Base-by-base conservation (phyloP, 2,888 invertebrate genomes). In the Pristionchus exspectatus region DNA sequence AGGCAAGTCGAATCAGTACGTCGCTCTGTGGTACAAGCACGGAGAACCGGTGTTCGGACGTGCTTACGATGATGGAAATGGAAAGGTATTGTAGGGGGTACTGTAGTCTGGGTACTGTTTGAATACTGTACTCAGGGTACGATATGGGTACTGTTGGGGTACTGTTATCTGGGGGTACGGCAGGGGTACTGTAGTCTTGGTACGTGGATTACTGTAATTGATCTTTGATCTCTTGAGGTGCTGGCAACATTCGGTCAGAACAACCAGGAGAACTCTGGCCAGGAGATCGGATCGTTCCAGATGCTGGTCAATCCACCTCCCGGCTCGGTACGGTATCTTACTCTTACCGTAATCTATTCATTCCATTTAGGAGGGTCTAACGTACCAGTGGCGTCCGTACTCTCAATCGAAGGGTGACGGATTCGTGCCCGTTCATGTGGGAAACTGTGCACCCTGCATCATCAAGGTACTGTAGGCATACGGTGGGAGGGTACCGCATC, bases 21-120 rank as follows among this genome's bases (percentile, higher is more conserved):
- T 93, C 69, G 93, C 93, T 10, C 91, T 93, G 30, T 93, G 93
- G 93, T 93, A 93, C 91, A 93, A 93, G 85, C 93, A 93, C 90
- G 93, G 93, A 72, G 91, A 93, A 30, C 93, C 93, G 24, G 92
- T 93, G 44, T 93, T 93, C 87, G 93, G 93, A 14, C 89, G 93
- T 44, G 92, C 92, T 33, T 93, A 92, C 87, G 92, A 92, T 59
- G 91, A 90, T 84, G 66, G 77, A 18, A 90, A 91, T 38, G 92
- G 91, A 44, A 93, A 92, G 90, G 91, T 89, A 74, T 72, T 30
- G 30, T 83, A n/a, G 83, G 84, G n/a, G 59, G 12, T 85, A 85
- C 84, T 27, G 84, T 85, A 85, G 21, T 14, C 30, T 56, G 59
- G 59, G 33, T 74, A 50, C n/a, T n/a, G n/a, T n/a, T n/a, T n/a